These are phyloP conservation scores for Poecile montanus DNA, from an alignment of 2,797 vertebrate genomes.

Conservation along the genomic window DNA sequence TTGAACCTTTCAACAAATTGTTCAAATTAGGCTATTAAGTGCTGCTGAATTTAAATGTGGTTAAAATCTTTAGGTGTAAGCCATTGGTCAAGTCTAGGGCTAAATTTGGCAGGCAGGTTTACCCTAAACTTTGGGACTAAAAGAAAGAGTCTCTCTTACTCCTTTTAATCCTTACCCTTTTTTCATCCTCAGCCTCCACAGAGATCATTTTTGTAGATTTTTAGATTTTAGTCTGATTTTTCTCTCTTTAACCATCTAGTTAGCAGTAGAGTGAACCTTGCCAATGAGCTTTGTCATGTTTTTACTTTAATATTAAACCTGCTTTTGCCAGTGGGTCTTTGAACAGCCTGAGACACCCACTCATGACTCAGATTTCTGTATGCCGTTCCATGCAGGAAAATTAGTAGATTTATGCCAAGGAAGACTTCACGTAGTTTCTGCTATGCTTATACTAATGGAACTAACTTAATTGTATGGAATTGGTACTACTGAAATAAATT, in stretches of 20 bases:
- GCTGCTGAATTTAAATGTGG: background rate
- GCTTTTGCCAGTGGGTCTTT: background rate
- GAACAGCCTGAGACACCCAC: background rate
- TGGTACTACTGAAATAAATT: background rate
- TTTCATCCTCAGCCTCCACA: background rate
- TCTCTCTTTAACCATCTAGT: background rate
- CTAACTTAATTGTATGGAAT: background rate
- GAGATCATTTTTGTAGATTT: rapidly evolving
- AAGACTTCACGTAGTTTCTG: background rate
- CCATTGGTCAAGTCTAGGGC: background rate
- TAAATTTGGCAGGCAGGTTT: background rate
- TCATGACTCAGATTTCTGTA: background rate
- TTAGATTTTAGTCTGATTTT: background rate
- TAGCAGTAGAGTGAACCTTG: background rate
- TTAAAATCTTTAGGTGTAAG: background rate
- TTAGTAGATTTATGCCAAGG: background rate
- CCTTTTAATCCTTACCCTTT: background rate
- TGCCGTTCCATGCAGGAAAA: background rate
- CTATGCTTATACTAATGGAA: background rate
- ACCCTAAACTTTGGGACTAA: background rate
- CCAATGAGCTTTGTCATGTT: background rate
- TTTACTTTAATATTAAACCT: background rate
- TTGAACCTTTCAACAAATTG: background rate
- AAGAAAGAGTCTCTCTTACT: background rate
- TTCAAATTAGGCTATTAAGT: background rate